Conservation (phyloP, 2,113 vertebrate species). For the Puffinus mauretanicus region DNA sequence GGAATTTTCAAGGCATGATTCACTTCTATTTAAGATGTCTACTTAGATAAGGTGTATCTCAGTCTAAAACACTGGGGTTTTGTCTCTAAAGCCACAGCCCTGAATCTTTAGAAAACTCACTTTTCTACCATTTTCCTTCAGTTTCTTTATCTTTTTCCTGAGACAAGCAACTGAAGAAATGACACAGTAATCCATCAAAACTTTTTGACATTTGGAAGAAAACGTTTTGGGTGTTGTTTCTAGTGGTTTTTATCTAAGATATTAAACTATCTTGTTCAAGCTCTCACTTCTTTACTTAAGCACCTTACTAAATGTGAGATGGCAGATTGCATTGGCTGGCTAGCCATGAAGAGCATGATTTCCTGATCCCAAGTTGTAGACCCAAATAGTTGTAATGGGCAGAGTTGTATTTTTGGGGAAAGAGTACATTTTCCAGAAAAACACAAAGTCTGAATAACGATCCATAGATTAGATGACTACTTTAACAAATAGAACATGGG, state of each 20-base stretch:
- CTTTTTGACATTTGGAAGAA: background rate
- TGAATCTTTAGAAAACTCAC: background rate
- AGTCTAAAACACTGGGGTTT: background rate
- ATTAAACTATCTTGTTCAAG: background rate
- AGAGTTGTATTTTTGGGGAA: background rate
- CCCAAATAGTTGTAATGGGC: background rate
- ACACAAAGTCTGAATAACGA: background rate
- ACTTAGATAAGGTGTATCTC: background rate
- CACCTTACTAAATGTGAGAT: background rate
- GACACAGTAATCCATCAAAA: background rate
- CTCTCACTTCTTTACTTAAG: background rate
- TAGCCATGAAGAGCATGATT: background rate
- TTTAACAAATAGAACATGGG: background rate
- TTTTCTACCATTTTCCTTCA: background rate
- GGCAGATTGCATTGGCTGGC: background rate
- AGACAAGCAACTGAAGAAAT: background rate
- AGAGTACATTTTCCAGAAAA: background rate
- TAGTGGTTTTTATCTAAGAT: background rate
- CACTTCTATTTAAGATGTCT: background rate
- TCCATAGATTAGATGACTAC: background rate
- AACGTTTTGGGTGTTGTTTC: background rate
- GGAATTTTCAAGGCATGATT: background rate
- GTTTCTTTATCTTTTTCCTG: background rate
- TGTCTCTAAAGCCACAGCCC: background rate
- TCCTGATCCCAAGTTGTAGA: background rate